Conservation (phyloP, 2,113 vertebrate species). For the Hippotragus niger region DNA sequence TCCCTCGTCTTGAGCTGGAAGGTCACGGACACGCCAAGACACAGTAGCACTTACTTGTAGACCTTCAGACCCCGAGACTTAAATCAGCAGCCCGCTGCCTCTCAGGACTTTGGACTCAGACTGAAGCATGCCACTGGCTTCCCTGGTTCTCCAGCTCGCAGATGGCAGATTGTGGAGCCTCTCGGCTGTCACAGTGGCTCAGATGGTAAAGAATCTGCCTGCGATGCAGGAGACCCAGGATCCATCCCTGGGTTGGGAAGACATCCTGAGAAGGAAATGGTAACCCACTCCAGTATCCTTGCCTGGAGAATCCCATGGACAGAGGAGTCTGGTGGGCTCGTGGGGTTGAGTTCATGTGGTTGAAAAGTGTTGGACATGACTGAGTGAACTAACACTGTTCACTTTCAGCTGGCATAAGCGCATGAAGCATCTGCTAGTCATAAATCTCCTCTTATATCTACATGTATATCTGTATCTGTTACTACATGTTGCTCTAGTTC, state of each 20-base stretch:
- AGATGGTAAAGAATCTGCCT: not conserved
- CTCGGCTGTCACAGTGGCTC: not conserved
- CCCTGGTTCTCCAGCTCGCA: not conserved
- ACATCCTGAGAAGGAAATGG: not conserved
- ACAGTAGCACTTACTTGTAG: not conserved
- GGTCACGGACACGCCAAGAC: not conserved
- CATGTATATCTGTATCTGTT: accelerated
- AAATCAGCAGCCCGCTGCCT: not conserved
- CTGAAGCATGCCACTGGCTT: not conserved
- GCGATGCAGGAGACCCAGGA: not conserved
- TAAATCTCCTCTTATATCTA: not conserved
- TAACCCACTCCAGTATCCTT: not conserved
- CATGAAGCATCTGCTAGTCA: not conserved
- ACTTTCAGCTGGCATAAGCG: not conserved
- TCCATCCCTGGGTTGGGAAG: not conserved
- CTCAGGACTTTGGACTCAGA: not conserved
- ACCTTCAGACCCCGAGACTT: not conserved
- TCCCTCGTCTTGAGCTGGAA: not conserved
- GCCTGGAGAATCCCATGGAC: not conserved
- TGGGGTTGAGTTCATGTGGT: not conserved
- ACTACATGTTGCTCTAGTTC: no score
- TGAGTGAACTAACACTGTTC: not conserved
- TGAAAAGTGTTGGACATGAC: not conserved
- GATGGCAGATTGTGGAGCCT: not conserved
- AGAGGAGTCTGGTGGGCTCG: not conserved